Conservation (phyloP, 1,140 invertebrate species). For the Cyclargus thomasi region DNA sequence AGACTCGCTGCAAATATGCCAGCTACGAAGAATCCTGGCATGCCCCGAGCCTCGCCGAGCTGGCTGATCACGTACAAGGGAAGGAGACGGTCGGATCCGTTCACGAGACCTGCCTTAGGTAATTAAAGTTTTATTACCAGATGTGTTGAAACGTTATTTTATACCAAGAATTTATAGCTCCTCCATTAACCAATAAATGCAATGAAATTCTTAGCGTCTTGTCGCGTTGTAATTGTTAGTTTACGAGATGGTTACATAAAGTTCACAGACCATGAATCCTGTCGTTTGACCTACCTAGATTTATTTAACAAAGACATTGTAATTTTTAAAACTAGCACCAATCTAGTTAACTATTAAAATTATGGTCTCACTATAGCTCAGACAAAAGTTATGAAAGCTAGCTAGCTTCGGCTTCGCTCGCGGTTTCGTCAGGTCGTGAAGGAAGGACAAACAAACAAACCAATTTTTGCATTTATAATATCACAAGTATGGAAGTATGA, state of each 20-base stretch:
- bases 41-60: slow-evolving; percentile 81
- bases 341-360: no score
- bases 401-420: no score
- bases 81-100: slow-evolving; percentile 81
- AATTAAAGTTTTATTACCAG: neutral
- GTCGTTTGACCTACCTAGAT: no score
- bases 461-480: no score
- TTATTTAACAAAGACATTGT: neutral
- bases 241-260: neutral
- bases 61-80: slow-evolving; percentile 88
- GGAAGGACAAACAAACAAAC: no score
- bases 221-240: neutral
- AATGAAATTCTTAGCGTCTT: neutral
- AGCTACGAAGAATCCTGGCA: slow-evolving; percentile 92
- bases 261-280: neutral
- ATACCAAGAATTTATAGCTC: slow-evolving; percentile 4
- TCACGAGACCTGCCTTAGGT: slow-evolving; percentile 74
- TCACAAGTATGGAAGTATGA: no score
- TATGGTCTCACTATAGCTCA: no score
- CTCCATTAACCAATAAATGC: neutral
- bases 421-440: no score
- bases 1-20: slow-evolving; percentile 83
- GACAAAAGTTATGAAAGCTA: no score
- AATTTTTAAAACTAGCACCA: no score
- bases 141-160: neutral